Base-by-base conservation (phyloP, 2,113 vertebrate genomes). In the Triplophysa siluroides region DNA sequence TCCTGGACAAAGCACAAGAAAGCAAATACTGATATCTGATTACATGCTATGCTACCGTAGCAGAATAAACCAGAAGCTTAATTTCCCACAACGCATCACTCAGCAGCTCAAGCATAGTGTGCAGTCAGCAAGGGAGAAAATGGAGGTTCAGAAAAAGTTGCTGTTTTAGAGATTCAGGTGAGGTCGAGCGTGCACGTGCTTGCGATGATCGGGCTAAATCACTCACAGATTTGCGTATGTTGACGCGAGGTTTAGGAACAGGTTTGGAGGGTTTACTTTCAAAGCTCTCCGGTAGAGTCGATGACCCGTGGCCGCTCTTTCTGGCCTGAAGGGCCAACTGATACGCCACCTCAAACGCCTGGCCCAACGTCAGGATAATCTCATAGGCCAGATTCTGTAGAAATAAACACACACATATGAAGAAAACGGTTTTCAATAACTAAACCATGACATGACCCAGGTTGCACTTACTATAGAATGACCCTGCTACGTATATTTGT, bases 141-240 rank as follows among this genome's bases (percentile, higher is more conserved):
- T 74, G 9, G 23, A 24, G 38, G 18, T 19, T 56, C 8, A 56
- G 52, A 21, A 21, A 0, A 3, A 58, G 4, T n/a, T 6, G 16
- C 16, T 52, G 41, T 13, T 9, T 14, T n/a, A 47, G 18, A 52
- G 70, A 43, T n/a, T 16, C n/a, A 18, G 6, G 18, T 47, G 56
- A 11, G 21, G 45, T 4, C 11, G 71, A 8, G 56, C 41, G 67
- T 21, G 69, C 56, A 62, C 43, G 50, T 23, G 60, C 69, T 63
- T 69, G 79, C 54, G 50, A 29, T 29, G 16, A 60, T 79, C 60
- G 71, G 29, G 65, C 47, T 21, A 38, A 56, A 43, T 18, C 88
- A 94, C 98, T 98, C 93, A 98, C 96, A 88, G 97, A 95, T 93
- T 99, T 99, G 86, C 98, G 96, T 86, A 99, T 97, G 93, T 97